Evolutionary conservation across 2,888 invertebrate genomes (phyloP), one percentile per base, ranked within the genome.

Genomic region (Ichneumon xanthorius): DNA sequence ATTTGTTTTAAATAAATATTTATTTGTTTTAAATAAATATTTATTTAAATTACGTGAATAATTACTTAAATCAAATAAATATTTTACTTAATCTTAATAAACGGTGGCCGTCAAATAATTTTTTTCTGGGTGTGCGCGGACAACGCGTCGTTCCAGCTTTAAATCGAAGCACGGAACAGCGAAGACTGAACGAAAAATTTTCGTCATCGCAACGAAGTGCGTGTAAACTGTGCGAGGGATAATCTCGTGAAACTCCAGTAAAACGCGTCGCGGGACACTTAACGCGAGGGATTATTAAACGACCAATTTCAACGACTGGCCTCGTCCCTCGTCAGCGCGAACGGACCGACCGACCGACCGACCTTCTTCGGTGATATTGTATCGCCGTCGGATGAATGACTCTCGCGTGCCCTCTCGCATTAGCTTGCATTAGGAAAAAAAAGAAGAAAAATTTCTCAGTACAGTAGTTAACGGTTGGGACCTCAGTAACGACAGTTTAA

Each of bases 401-500:
- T 33, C 22, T 30, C 30, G 30, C 30, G 22, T 30, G 61, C 58
- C 7, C 19, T 7, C 73, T n/a, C 9, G 61, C 45, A n/a, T n/a
- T 30, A 22, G 30, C 30, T 50, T 70, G 50, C 73, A 76, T 80
- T 61, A 72, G 45, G 61, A 71, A 14, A 22, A 22, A 58, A 58
- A 22, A 26, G 3, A 4, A 22, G 11, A 16, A 30, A 53, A 73
- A 72, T 67, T 55, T 71, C 72, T 71, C 14, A 40, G 75, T 61
- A 55, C 53, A 55, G 53, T 55, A 16, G 45, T 55, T 19, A 55
- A 55, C n/a, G 19, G 7, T 19, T 16, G 22, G 68, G 48, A 9
- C 80, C 70, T 9, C 71, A 26, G 80, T 82, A 86, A 86, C 80
- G 85, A 85, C 82, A 82, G 81, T 85, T 86, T 86, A 86, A 85